A percentile compares a stretch with the other conserved stretches of the same genome.
phyloP scores from a whole-genome alignment of 1,140 invertebrate genomes.

The Forficula auricularia region DNA sequence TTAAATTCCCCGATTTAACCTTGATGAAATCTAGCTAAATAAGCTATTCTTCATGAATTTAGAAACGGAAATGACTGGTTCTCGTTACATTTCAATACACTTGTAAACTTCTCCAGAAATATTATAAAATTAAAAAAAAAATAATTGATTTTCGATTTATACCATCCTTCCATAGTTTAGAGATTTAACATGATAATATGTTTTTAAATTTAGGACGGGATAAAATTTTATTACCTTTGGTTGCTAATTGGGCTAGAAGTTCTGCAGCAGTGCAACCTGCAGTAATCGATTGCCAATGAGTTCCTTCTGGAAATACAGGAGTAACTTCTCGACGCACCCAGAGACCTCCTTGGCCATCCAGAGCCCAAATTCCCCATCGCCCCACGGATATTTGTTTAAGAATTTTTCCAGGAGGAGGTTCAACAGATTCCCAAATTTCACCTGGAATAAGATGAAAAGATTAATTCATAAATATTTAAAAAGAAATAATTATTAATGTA shows the following conservation, averaged over 20 bases:
- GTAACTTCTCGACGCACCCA: conserved; percentile 48
- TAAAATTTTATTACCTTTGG: no score
- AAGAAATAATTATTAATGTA: conserved; percentile 1
- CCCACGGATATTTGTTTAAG: conserved; percentile 61
- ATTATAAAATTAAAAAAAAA: no score
- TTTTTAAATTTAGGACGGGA: no score
- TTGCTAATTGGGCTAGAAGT: conserved; percentile 3
- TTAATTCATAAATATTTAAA: background rate
- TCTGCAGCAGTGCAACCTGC: conserved; percentile 29
- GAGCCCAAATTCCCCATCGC: conserved; percentile 46
- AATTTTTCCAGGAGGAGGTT: conserved; percentile 43
- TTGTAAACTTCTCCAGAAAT: no score
- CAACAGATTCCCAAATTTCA: conserved; percentile 38
- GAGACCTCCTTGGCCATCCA: conserved; percentile 40
- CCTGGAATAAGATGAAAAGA: conserved; percentile 21
- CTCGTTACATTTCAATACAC: no score
- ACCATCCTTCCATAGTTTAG: no score
- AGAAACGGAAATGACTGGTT: no score
- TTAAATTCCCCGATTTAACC: no score
- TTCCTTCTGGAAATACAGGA: conserved; percentile 51
- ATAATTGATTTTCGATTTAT: no score
- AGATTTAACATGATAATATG: no score
- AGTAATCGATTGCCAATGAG: conserved; percentile 45
- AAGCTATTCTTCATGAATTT: no score
- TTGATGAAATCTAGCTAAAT: no score